Conservation (phyloP, 2,888 invertebrate genomes). For the Lottia scabra region DNA sequence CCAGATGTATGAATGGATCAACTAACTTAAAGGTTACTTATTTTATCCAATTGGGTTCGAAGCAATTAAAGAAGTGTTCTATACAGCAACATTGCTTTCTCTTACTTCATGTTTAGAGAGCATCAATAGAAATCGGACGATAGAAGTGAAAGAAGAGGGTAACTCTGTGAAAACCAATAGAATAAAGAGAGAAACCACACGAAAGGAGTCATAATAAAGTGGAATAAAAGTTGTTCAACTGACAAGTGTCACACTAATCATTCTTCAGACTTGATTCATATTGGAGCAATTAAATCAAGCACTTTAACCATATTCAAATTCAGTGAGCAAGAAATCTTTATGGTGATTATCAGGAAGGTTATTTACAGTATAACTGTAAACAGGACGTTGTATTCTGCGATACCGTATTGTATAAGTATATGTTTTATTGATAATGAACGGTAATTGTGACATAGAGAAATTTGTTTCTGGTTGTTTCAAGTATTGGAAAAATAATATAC, state of each 20-base stretch:
- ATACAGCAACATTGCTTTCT: background rate
- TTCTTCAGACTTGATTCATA: background rate
- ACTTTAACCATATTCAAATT: background rate
- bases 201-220: background rate
- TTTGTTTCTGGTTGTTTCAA: too few relatives aligned
- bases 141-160: background rate
- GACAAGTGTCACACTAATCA: conserved; percentile 2
- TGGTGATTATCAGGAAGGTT: too few relatives aligned
- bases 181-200: background rate
- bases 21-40: background rate
- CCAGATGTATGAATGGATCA: background rate
- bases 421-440: too few relatives aligned
- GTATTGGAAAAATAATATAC: too few relatives aligned
- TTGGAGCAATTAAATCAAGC: conserved; percentile 1
- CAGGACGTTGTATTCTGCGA: too few relatives aligned
- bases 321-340: background rate
- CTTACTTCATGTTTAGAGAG: background rate
- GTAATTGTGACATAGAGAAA: too few relatives aligned
- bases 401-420: too few relatives aligned
- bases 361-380: too few relatives aligned
- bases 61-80: background rate
- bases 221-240: background rate
- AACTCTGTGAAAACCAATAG: background rate
- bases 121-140: too few relatives aligned
- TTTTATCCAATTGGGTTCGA: background rate